Conservation (phyloP, 2,888 invertebrate species). For the Drosophila antonietae region DNA sequence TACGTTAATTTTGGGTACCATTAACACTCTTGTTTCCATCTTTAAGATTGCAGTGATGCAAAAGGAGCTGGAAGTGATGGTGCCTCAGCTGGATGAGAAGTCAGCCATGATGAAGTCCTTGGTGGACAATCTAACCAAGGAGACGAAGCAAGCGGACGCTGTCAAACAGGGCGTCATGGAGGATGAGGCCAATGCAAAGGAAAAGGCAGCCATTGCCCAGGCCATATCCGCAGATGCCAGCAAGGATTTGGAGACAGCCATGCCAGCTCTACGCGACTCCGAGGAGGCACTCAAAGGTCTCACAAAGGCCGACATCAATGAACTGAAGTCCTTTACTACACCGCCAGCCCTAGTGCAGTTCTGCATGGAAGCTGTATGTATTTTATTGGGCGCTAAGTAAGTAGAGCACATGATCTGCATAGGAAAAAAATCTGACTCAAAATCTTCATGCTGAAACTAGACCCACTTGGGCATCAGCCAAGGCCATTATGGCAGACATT, state of each 20-base stretch:
- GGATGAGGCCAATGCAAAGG: constrained; percentile 93
- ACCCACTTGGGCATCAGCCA: constrained; percentile 94
- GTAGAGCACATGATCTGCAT: constrained; percentile 63
- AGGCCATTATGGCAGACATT: constrained; percentile 91
- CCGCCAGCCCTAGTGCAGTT: constrained; percentile 94
- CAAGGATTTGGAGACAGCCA: constrained; percentile 93
- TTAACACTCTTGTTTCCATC: too few relatives aligned
- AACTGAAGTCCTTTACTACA: constrained; percentile 94
- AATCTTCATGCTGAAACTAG: constrained; percentile 83
- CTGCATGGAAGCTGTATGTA: constrained; percentile 96
- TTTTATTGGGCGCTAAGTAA: constrained; percentile 92
- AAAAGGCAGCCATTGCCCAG: constrained; percentile 93
- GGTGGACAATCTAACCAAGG: constrained; percentile 90
- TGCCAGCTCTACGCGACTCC: constrained; percentile 94
- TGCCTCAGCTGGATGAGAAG: constrained; percentile 92
- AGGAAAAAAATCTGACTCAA: too few relatives aligned
- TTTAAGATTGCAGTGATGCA: constrained; percentile 92
- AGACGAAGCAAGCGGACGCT: constrained; percentile 92
- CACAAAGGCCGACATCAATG: constrained; percentile 96
- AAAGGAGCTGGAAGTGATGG: constrained; percentile 91
- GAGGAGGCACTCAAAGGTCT: constrained; percentile 92
- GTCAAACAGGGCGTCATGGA: constrained; percentile 91
- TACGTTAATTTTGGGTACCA: too few relatives aligned
- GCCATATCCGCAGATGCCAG: constrained; percentile 94
- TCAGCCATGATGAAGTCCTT: constrained; percentile 91